phyloP scores from a whole-genome alignment of 1,140 invertebrate genomes.

The Ganaspis sp. region DNA sequence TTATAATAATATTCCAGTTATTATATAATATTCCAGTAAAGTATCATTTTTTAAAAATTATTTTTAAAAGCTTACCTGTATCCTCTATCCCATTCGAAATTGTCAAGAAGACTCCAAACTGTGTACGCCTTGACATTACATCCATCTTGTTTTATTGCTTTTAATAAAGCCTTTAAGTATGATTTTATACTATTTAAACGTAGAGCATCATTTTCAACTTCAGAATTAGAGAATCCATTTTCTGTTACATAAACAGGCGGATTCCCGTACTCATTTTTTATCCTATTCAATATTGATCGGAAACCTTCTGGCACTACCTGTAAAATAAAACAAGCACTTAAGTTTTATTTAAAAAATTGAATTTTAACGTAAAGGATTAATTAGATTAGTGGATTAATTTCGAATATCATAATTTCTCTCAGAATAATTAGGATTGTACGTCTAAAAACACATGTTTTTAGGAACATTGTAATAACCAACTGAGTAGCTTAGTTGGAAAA shows the following conservation, averaged over 20 bases:
- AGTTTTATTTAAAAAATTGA: no score
- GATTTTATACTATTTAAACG: conserved; percentile 69
- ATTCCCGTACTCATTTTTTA: conserved; percentile 80
- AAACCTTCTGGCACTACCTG: conserved; percentile 77
- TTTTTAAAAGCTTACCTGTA: conserved; percentile 75
- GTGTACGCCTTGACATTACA: conserved; percentile 82
- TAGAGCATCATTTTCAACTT: conserved; percentile 70
- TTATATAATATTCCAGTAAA: no score
- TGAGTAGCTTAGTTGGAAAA: no score
- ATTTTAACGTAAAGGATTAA: no score
- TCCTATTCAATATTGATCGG: conserved; percentile 78
- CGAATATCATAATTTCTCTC: no score
- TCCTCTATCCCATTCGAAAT: conserved; percentile 85
- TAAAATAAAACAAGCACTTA: not conserved
- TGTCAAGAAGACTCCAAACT: conserved; percentile 86
- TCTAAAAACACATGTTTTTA: no score
- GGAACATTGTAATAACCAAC: no score
- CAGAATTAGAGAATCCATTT: conserved; percentile 77
- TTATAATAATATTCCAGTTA: not conserved
- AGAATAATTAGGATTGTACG: no score
- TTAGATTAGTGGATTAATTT: no score
- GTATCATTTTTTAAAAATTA: no score
- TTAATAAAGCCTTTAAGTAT: conserved; percentile 72
- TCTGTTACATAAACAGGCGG: conserved; percentile 82
- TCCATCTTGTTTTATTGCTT: conserved; percentile 60